Evolutionary conservation across 2,113 vertebrate genomes (phyloP), one percentile per base, ranked within the genome.

Genomic region (Neopipo cinnamomea): DNA sequence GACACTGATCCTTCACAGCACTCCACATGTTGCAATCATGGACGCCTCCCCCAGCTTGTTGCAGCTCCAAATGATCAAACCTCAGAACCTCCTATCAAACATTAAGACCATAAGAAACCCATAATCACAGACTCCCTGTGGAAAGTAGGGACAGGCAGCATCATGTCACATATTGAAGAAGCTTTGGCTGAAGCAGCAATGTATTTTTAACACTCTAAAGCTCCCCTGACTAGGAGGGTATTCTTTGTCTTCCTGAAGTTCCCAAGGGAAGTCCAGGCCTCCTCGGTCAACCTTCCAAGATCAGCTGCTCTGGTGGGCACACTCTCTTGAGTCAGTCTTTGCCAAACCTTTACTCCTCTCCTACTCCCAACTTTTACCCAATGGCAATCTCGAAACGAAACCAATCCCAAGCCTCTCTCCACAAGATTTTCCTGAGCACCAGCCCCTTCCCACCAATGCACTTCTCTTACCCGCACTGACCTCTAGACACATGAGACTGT

Each of bases 351-450:
- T 5, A 1, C 6, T 61, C 20, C 47, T 77, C 19, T 55, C 63
- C 50, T 31, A 37, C 19, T 77, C 53, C 27, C 41, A 59, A 3
- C 39, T 3, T 23, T 19, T 4, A 42, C 12, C 62, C n/a, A 7
- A 6, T 0, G 4, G n/a, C 53, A 52, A 19, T 41, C 41, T 72
- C 73, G 81, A 79, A 52, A 65, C 0, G 0, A 0, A 85, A 62
- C 21, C 37, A 58, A 27, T 4, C 31, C 35, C n/a, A 55, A 37
- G 27, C 22, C 52, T 49, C 27, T 8, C 35, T 83, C 41, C 52
- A 33, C 31, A 20, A 35, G n/a, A 24, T 37, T 12, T 35, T 70
- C 35, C 81, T 49, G 41, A 87, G 65, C n/a, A 46, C 16, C 31
- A 10, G 4, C 8, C 1, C 0, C 50, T 88, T 79, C 56, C 72